phyloP scores from a whole-genome alignment of 2,797 vertebrate genomes.

The Anguilla pacifica region DNA sequence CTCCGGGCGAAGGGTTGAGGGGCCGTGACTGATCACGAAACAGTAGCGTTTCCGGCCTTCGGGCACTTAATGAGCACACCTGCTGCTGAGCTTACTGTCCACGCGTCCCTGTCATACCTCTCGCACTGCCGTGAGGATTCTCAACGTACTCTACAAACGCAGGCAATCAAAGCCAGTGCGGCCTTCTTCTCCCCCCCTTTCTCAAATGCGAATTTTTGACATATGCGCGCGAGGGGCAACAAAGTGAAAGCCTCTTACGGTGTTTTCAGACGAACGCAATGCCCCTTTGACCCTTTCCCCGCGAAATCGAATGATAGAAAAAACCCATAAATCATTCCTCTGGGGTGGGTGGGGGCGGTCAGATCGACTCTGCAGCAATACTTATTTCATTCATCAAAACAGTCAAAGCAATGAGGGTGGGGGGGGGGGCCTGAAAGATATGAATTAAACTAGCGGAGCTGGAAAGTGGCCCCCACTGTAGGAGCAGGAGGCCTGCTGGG shows the following conservation, averaged over 20 bases:
- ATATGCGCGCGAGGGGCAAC: slow-evolving; percentile 63
- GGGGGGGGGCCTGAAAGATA: slow-evolving; percentile 46
- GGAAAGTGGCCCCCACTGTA: slow-evolving; percentile 62
- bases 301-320: slow-evolving; percentile 79
- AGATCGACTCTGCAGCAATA: slow-evolving; percentile 78
- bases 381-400: slow-evolving; percentile 82
- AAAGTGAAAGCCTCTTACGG: slow-evolving; percentile 70
- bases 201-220: slow-evolving; percentile 58
- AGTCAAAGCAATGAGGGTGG: slow-evolving; percentile 69
- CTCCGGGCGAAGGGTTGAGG: not conserved
- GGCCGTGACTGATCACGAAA: not conserved
- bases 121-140: slow-evolving; percentile 48
- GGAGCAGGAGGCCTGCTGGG: slow-evolving; percentile 49
- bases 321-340: slow-evolving; percentile 80
- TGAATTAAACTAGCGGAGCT: slow-evolving; percentile 75
- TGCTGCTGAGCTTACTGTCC: slow-evolving; percentile 32
- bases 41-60: not conserved
- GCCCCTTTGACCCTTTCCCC: slow-evolving; percentile 68
- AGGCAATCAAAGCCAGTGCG: slow-evolving; percentile 38
- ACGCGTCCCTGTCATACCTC: slow-evolving; percentile 40
- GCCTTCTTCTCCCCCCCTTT: slow-evolving; percentile 31
- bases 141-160: slow-evolving; percentile 51
- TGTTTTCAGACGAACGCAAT: slow-evolving; percentile 56
- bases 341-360: slow-evolving; percentile 66
- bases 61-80: not conserved